Evolutionary conservation across 2,797 vertebrate genomes (phyloP), one percentile per base, ranked within the genome.

Genomic region (Phylloscopus collybita): DNA sequence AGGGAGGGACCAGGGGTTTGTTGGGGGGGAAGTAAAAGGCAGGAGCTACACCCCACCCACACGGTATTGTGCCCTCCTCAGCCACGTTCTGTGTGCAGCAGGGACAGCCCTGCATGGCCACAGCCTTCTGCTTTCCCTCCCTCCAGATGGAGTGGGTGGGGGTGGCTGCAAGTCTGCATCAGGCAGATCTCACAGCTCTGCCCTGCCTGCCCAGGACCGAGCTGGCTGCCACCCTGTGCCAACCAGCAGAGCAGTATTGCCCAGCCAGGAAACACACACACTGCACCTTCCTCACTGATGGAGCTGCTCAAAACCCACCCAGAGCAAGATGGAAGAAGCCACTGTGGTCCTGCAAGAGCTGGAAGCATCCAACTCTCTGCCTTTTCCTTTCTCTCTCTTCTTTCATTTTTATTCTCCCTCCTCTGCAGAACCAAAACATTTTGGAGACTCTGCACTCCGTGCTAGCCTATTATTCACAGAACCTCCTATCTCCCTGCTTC

Each of bases 401-500:
- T 30, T 56, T 40, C 21, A 42, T 36, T 91, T 90, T 51, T 42
- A 9, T 81, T 87, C 66, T 80, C 27, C 6, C 9, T 92, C 38
- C 53, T 65, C 66, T 73, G 79, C 93, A 26, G 74, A 87, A 75
- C 83, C 92, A 76, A 91, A 96, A 88, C 62, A 73, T 82, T 95
- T 87, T 86, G 80, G 94, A 32, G 25, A 79, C 71, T 83, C 29
- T 86, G 81, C 86, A 54, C 65, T 88, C 51, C 5, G 18, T 75
- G 56, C 91, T 91, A 6, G 30, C 88, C 89, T 80, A 90, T 95
- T 93, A 95, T 93, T 96, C 89, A 40, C 57, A 61, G 83, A 86
- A 78, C 84, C 66, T 86, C 82, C 96, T 97, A 92, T 95, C 42
- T 70, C 95, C 80, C 91, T 53, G 54, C 91, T 96, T 97, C 72